These are phyloP conservation scores for Rhinolophus sinicus DNA, from an alignment of 2,113 vertebrate genomes.

Conservation along the genomic window DNA sequence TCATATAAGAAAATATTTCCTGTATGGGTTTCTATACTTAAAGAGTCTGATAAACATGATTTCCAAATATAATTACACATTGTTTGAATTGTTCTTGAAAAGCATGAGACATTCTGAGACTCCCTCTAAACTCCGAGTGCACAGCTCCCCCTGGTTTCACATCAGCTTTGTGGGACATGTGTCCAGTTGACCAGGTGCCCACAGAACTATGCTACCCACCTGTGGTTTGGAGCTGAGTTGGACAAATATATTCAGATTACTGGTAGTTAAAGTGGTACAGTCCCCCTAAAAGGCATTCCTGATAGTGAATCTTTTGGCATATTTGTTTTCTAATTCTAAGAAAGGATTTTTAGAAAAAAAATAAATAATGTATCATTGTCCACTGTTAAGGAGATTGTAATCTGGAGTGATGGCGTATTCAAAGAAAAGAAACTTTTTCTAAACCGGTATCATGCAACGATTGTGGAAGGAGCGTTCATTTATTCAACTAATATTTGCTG, in stretches of 20 bases:
- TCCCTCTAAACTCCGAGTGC: background rate
- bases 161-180: background rate
- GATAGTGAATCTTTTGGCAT: slow-evolving; percentile 11
- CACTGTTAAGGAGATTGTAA: background rate
- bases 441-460: background rate
- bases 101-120: background rate
- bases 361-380: background rate
- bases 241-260: background rate
- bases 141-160: background rate
- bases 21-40: background rate
- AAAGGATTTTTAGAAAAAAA: background rate
- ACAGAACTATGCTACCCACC: background rate
- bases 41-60: background rate
- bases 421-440: background rate
- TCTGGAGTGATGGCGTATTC: background rate
- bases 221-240: background rate
- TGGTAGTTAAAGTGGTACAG: background rate
- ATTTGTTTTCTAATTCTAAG: background rate
- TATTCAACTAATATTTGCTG: background rate
- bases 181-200: background rate
- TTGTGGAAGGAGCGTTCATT: background rate
- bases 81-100: background rate
- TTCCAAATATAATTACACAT: slow-evolving; percentile 4
- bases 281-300: background rate
- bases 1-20: background rate